Evolutionary conservation across 2,888 invertebrate species (phyloP), one percentile per base, ranked within the genome.

Genomic region (Mythimna ferrago): DNA sequence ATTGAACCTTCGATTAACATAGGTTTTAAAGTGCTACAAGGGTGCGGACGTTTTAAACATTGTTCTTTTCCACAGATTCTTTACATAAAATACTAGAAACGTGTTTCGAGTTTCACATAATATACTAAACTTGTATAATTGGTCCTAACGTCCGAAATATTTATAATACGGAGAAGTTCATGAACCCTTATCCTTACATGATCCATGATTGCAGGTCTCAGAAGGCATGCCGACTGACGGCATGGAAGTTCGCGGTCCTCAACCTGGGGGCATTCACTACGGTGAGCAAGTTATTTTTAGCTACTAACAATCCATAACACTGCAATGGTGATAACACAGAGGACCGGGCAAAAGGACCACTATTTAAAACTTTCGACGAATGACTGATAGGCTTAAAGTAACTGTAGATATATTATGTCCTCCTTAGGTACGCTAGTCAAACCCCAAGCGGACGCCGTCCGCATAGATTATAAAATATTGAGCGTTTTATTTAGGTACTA

Each of bases 171-270:
- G 19, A 16, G 10, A 6, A 41, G 5, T 19, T n/a, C 48, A 69
- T 58, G n/a, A n/a, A 48, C 32, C 7, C 41, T 57, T 32, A 32
- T 21, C 11, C 10, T 2, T 10, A 14, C 10, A 35, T 5, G 6
- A 10, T 38, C 19, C 16, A 16, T 66, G 60, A 54, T 76, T 82
- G 5, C 83, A 95, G 95, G 73, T 87, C 93, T 3, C 92, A 91
- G 81, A 93, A 90, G 63, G 92, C 94, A 9, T 94, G 95, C 74
- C 93, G 91, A 67, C 82, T 95, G 82, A 94, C 94, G 3, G 95
- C 95, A 0, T 91, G 90, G 16, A 92, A 91, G 61, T 95, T 94
- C 58, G 92, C 91, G 0, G 93, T 93, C 63, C 85, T 95, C 11
- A 94, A 94, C 80, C 71, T 94, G 57, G 85, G 73, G 32, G 92